These are phyloP conservation scores for Microcebus griseorufus DNA, from an alignment of 2,113 vertebrate genomes.

Conservation along the genomic window DNA sequence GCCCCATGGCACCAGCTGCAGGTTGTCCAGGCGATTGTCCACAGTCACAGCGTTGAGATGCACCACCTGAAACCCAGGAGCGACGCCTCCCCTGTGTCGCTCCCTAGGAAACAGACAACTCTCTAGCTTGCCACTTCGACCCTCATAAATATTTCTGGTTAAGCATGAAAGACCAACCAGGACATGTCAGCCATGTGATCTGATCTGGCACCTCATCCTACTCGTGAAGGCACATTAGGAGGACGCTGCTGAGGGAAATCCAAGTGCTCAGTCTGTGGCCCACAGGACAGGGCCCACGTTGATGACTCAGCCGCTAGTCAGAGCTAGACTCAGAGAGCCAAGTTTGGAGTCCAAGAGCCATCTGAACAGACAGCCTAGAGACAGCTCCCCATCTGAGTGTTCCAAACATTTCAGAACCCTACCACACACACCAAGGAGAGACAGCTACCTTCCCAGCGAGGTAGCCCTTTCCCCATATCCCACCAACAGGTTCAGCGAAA, in stretches of 20 bases:
- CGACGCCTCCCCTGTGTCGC: conserved; percentile 96
- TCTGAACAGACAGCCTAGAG: background rate
- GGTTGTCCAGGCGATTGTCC: conserved; percentile 97
- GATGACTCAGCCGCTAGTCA: background rate
- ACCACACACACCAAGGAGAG: background rate
- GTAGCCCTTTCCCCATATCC: background rate
- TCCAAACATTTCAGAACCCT: background rate
- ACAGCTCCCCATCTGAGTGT: too few relatives aligned
- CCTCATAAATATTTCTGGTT: background rate
- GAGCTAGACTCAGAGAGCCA: background rate
- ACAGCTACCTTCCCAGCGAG: background rate
- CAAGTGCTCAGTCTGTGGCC: background rate
- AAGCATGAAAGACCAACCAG: background rate
- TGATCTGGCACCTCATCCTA: background rate
- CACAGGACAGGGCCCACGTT: background rate
- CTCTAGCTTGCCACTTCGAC: background rate
- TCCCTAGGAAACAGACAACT: conserved; percentile 87
- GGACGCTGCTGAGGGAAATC: background rate
- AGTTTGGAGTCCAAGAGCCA: background rate
- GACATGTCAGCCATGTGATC: background rate
- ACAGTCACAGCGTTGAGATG: conserved; percentile 98
- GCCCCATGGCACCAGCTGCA: conserved; percentile 94
- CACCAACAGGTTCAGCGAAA: background rate
- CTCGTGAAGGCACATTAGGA: accelerated
- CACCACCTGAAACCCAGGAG: conserved; percentile 96